A percentile compares a stretch with the other conserved stretches of the same genome.
Evolutionary conservation across 92 coral and sea anemone species (phyloP).

Genomic region (Palythoa caribaeorum): DNA sequence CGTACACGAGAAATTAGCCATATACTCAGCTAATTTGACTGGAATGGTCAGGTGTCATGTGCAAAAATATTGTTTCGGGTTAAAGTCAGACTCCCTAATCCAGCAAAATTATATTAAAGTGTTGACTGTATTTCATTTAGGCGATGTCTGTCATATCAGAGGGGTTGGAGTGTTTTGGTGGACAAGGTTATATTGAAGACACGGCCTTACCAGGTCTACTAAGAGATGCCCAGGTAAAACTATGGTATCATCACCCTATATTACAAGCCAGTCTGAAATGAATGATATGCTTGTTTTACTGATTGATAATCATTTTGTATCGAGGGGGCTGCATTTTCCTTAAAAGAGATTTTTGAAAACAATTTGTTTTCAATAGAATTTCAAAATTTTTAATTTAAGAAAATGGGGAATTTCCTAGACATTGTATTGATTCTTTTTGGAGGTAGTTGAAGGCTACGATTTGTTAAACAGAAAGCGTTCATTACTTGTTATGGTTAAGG

Average conservation of each 20-base stretch:
- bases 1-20: not conserved
- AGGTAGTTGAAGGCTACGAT: no score
- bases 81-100: not conserved
- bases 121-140: constrained; percentile 39
- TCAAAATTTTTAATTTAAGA: not conserved
- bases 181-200: constrained; percentile 96
- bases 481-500: not conserved
- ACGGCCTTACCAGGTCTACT: constrained; percentile 91
- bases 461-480: not conserved
- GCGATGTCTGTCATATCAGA: constrained; percentile 87
- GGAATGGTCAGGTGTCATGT: no score
- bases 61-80: not conserved
- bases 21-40: no score
- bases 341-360: no score
- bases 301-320: no score
- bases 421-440: no score
- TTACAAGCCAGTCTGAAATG: no score
- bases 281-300: no score
- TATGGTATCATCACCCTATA: not conserved
- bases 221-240: constrained; percentile 92
- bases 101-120: not conserved
- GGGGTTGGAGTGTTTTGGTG: constrained; percentile 96
- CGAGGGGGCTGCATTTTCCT: no score
- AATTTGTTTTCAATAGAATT: not conserved
- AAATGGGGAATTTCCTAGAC: no score